Evolutionary conservation across 2,888 invertebrate genomes (phyloP).

Genomic region (Gymnoscelis rufifasciata): DNA sequence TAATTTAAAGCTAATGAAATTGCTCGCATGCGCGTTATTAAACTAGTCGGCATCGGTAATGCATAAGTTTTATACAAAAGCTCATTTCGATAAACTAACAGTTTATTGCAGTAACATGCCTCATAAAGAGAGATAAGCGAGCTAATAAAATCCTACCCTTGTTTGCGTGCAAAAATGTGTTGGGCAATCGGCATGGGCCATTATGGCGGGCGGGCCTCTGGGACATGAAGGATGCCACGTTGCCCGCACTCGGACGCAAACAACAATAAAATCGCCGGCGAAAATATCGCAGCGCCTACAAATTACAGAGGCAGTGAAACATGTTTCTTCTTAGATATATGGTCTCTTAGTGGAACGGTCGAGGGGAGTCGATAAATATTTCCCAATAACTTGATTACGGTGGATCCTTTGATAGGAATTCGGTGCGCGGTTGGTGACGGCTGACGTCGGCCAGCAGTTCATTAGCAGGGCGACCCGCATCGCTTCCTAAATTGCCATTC

Average conservation of each 20-base stretch:
- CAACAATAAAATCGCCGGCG: slow-evolving; percentile 52
- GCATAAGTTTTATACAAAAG: slow-evolving; percentile 47
- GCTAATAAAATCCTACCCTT: slow-evolving; percentile 56
- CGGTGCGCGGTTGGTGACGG: slow-evolving; percentile 34
- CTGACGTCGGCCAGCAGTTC: slow-evolving; percentile 16
- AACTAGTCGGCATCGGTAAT: slow-evolving; percentile 37
- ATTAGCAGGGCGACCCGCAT: slow-evolving; percentile 21
- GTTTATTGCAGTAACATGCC: slow-evolving; percentile 58
- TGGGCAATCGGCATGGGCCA: slow-evolving; percentile 45
- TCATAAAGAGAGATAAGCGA: slow-evolving; percentile 62
- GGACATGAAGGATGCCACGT: slow-evolving; percentile 35
- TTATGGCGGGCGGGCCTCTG: slow-evolving; percentile 33
- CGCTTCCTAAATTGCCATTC: slow-evolving; percentile 25
- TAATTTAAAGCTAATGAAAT: slow-evolving; percentile 10
- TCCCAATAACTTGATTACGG: slow-evolving; percentile 49
- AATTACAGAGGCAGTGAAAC: slow-evolving; percentile 43
- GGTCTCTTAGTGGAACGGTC: slow-evolving; percentile 31
- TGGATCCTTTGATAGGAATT: slow-evolving; percentile 40
- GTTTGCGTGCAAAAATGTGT: slow-evolving; percentile 47
- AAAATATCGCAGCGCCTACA: slow-evolving; percentile 43
- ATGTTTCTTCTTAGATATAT: slow-evolving; percentile 45
- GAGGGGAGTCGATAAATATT: slow-evolving; percentile 45
- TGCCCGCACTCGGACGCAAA: slow-evolving; percentile 40
- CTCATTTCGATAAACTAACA: slow-evolving; percentile 42
- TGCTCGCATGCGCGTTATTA: neutral